Percentiles rank a stretch among this genome's conserved stretches.
Evolutionary conservation across 1,140 invertebrate species (phyloP).

Genomic region (Drosophila bipectinata): DNA sequence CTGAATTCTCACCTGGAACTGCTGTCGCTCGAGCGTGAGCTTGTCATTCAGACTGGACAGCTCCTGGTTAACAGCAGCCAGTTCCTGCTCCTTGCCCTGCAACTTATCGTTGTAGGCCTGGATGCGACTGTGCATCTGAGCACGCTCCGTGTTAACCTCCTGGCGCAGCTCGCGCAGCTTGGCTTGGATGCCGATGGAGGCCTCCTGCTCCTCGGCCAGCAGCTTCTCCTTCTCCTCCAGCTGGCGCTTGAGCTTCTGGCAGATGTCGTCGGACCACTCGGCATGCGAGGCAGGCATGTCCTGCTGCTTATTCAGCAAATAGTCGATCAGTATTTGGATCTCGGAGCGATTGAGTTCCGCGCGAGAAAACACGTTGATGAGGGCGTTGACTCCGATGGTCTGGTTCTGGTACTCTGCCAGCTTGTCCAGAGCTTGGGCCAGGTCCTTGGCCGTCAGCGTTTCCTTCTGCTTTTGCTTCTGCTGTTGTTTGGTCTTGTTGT

Average conservation of each 20-base stretch:
- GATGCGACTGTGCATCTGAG: slow-evolving; percentile 85
- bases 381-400: slow-evolving; percentile 85
- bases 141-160: slow-evolving; percentile 88
- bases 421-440: slow-evolving; percentile 68
- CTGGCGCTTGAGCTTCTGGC: slow-evolving; percentile 93
- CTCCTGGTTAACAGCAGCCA: slow-evolving; percentile 67
- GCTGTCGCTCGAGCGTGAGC: slow-evolving; percentile 73
- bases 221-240: slow-evolving; percentile 92
- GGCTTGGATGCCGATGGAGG: slow-evolving; percentile 88
- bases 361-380: slow-evolving; percentile 90
- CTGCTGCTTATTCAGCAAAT: slow-evolving; percentile 93
- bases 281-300: slow-evolving; percentile 89
- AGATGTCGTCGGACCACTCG: slow-evolving; percentile 94
- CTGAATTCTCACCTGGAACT: slow-evolving; percentile 58
- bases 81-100: slow-evolving; percentile 72
- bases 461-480: slow-evolving; percentile 74
- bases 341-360: slow-evolving; percentile 92
- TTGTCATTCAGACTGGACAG: slow-evolving; percentile 73
- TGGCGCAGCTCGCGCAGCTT: slow-evolving; percentile 91
- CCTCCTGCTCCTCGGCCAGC: slow-evolving; percentile 89
- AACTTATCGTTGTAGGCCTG: slow-evolving; percentile 83
- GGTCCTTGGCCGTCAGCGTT: slow-evolving; percentile 62
- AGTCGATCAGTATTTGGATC: slow-evolving; percentile 94
- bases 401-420: slow-evolving; percentile 73
- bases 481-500: slow-evolving; percentile 65